Conservation (phyloP, 1,140 invertebrate species). For the Caenorhabditis tropicalis region DNA sequence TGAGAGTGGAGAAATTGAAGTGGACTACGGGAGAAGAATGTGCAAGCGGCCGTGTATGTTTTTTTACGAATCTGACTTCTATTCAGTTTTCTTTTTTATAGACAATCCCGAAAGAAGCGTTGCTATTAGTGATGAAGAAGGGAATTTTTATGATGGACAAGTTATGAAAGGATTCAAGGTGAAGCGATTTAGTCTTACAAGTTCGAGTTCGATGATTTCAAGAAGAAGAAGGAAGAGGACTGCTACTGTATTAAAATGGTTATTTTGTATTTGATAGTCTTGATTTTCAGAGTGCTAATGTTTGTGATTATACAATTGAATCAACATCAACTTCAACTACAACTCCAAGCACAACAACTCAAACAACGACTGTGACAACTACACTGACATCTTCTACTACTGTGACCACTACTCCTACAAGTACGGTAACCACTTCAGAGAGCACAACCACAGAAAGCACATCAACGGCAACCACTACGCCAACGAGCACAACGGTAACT, state of each 20-base stretch:
- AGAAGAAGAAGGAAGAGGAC: background rate
- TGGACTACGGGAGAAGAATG: no score
- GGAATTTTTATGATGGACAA: background rate
- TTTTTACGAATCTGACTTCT: background rate
- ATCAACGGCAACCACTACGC: background rate
- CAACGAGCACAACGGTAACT: background rate
- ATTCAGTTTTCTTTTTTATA: background rate
- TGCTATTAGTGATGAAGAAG: background rate
- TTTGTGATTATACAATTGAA: background rate
- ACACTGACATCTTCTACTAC: background rate
- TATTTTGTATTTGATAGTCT: background rate
- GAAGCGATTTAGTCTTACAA: background rate
- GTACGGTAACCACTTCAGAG: background rate
- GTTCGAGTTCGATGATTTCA: no score
- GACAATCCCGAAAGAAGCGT: background rate
- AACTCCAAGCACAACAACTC: background rate
- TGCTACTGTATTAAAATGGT: background rate
- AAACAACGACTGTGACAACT: background rate
- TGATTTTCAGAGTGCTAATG: background rate
- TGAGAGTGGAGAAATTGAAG: background rate
- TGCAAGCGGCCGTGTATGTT: background rate
- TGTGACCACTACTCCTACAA: background rate
- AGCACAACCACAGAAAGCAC: background rate
- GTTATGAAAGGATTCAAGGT: background rate
- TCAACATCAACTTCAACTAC: constrained; percentile 4